Conservation (phyloP, 2,113 vertebrate genomes). For the Ptilorrhoa leucosticta region DNA sequence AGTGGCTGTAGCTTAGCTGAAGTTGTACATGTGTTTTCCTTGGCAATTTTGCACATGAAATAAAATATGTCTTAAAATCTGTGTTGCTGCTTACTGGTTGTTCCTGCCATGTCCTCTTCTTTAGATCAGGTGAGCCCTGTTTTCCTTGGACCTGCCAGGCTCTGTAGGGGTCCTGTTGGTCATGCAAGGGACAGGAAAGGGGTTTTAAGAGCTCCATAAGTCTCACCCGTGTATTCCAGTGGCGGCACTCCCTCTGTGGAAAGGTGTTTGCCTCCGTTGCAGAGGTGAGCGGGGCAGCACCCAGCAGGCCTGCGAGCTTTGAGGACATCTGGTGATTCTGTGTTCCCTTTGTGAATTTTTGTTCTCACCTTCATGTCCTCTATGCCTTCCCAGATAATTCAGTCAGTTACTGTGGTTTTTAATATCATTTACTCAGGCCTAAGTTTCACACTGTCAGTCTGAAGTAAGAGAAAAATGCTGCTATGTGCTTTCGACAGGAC, state of each 20-base stretch:
- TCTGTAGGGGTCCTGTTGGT: background rate
- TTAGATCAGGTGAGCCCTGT: background rate
- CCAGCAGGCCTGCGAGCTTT: background rate
- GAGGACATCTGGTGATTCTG: background rate
- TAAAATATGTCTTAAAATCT: slow-evolving; percentile 45
- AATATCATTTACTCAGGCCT: background rate
- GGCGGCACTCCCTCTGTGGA: background rate
- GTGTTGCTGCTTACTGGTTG: background rate
- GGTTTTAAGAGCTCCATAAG: background rate
- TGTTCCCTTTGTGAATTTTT: background rate
- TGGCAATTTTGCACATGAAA: slow-evolving; percentile 49
- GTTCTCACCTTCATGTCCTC: background rate
- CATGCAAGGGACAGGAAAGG: background rate
- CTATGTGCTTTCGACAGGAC: background rate
- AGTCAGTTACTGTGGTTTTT: background rate
- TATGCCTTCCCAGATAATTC: background rate
- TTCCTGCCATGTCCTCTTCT: background rate
- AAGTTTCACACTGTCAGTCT: background rate
- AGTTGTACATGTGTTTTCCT: slow-evolving; percentile 14
- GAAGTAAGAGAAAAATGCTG: background rate
- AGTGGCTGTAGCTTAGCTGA: slow-evolving; percentile 18
- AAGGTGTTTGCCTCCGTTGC: background rate
- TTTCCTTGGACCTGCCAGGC: background rate
- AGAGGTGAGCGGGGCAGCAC: background rate
- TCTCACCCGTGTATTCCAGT: background rate